A percentile compares a stretch with the other conserved stretches of the same genome.
These are phyloP conservation scores for Poeciliopsis presidionis DNA, from an alignment of 2,797 vertebrate species.

Conservation along the genomic window DNA sequence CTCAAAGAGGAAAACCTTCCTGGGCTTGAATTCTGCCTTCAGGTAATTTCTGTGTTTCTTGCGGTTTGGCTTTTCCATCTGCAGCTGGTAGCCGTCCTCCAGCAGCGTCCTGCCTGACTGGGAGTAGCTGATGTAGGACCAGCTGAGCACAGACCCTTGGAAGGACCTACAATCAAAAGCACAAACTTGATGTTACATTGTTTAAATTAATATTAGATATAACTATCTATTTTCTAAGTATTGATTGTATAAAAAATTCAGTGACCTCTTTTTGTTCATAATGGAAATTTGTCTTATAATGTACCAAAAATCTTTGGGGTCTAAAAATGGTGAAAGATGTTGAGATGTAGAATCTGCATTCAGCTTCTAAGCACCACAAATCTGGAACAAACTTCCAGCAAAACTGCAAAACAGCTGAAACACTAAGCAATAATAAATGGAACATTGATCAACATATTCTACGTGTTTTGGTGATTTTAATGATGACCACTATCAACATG, in stretches of 20 bases:
- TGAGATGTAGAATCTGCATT: not conserved
- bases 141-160: slow-evolving; percentile 46
- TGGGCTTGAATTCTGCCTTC: not conserved
- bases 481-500: too few species aligned
- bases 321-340: not conserved
- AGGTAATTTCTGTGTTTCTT: fast-evolving
- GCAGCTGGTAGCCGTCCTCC: slow-evolving; percentile 46
- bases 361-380: too few species aligned
- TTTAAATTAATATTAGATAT: not conserved
- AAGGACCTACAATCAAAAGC: slow-evolving; percentile 28
- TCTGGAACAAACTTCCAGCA: too few species aligned
- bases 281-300: not conserved
- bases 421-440: too few species aligned
- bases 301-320: not conserved
- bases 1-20: fast-evolving
- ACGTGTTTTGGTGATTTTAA: too few species aligned
- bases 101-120: slow-evolving; percentile 13
- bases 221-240: not conserved
- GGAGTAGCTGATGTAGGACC: slow-evolving; percentile 57
- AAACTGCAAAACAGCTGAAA: too few species aligned
- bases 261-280: not conserved
- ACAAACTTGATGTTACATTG: not conserved
- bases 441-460: too few species aligned
- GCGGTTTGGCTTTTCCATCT: not conserved
- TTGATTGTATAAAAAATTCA: not conserved